Evolutionary conservation across 1,140 invertebrate species (phyloP), one percentile per base, ranked within the genome.

Genomic region (Sminthurides bifidus): DNA sequence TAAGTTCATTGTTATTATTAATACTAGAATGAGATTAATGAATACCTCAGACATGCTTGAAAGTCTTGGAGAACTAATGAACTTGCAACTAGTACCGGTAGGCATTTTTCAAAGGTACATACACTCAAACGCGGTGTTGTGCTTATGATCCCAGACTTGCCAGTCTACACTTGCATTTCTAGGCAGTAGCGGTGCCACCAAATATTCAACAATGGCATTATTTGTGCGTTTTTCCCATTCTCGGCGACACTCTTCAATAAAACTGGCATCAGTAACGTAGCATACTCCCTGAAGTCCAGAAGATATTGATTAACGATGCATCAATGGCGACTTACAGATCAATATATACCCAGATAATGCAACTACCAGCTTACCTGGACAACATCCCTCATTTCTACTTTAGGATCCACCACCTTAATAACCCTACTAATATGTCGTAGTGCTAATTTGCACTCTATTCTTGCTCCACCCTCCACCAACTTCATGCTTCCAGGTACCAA

Each of bases 111-210:
- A 49, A 14, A 12, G 5, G 55, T 45, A 77, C 79, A 78, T 75
- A 89, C 85, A 89, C 69, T 89, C 84, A 68, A 89, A 89, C 63
- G 82, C 78, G 71, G 82, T 80, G 71, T 89, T 90, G 69, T 87
- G 82, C 44, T 80, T 78, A 71, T 90, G 85, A 26, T 84, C 85
- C 83, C 85, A 87, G 54, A 90, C 84, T 68, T 90, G 87, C 89
- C 89, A 94, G 72, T 93, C 89, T 3, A 93, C 81, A 15, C 81
- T 73, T n/a, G 87, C 87, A 67, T 74, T 76, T 27, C 82, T 77
- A 0, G 91, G 90, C 63, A 94, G 72, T 52, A 75, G 77, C 15
- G 82, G 76, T 58, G 92, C 82, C 37, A 92, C 84, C 44, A 90
- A 81, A 73, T 84, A 89, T 73, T 89, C 82, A 58, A 90, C 81